A percentile compares a stretch with the other conserved stretches of the same genome.
These are phyloP conservation scores for Tyto alba DNA, from an alignment of 2,113 vertebrate species.

Conservation along the genomic window DNA sequence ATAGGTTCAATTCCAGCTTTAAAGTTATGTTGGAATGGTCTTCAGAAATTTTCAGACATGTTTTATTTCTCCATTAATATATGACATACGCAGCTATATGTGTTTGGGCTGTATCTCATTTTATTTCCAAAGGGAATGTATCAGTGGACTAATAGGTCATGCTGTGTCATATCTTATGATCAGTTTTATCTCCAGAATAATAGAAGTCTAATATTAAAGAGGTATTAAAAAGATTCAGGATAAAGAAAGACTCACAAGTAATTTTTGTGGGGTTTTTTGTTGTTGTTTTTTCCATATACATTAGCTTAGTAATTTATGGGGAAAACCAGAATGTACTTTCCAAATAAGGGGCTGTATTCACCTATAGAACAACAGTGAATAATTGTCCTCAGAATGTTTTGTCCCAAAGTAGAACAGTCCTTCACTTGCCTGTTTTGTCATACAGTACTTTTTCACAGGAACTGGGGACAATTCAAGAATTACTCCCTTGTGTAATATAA, in stretches of 20 bases:
- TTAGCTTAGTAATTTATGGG: not conserved
- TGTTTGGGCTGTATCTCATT: not conserved
- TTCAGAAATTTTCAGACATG: not conserved
- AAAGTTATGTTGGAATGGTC: not conserved
- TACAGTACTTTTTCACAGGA: slow-evolving; percentile 13
- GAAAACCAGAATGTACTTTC: not conserved
- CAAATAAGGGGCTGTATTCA: not conserved
- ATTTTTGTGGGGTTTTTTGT: too few relatives aligned
- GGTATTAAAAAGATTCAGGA: not conserved
- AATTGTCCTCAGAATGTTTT: not conserved
- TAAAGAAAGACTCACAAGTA: not conserved
- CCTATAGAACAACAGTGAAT: not conserved
- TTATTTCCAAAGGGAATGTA: not conserved
- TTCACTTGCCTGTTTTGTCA: not conserved
- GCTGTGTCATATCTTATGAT: not conserved
- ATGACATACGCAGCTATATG: not conserved
- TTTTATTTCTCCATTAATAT: not conserved
- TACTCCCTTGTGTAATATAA: slow-evolving; percentile 27
- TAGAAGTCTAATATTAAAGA: not conserved
- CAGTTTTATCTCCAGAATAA: not conserved
- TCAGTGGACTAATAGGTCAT: not conserved
- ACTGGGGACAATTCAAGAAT: slow-evolving; percentile 38
- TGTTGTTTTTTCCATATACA: not conserved
- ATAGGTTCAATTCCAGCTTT: not conserved
- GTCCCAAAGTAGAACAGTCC: not conserved